Evolutionary conservation across 2,797 vertebrate genomes (phyloP).

Genomic region (Artibeus jamaicensis): DNA sequence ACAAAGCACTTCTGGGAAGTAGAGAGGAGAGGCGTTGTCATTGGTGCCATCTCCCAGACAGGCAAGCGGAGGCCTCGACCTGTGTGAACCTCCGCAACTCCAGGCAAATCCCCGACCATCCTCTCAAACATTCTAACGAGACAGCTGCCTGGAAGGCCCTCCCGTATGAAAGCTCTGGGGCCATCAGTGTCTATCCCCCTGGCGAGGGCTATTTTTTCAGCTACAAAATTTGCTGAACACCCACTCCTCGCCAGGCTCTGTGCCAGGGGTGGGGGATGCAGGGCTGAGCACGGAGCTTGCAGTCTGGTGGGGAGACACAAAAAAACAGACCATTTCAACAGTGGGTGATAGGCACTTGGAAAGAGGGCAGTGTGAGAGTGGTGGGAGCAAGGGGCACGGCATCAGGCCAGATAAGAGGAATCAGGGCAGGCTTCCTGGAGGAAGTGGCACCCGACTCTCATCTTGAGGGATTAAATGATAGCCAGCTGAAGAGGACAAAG

Average conservation of each 20-base stretch:
- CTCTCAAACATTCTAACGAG: background rate
- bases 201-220: background rate
- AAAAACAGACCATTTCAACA: background rate
- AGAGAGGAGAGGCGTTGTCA: background rate
- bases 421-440: constrained; percentile 7
- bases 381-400: background rate
- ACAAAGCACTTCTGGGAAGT: background rate
- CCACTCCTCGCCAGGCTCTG: background rate
- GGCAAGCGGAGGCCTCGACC: background rate
- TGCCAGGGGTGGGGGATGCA: rapidly evolving
- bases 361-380: background rate
- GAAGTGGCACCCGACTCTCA: background rate
- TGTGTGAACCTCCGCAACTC: background rate
- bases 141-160: background rate
- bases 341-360: background rate
- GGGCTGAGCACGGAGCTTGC: background rate
- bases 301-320: background rate
- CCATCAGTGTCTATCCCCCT: background rate
- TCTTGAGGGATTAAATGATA: background rate
- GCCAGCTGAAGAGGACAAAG: background rate
- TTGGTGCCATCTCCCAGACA: background rate
- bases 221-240: background rate
- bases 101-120: background rate
- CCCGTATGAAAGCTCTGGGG: background rate
- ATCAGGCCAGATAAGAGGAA: background rate